Evolutionary conservation across 2,888 invertebrate genomes (phyloP).

Genomic region (Protonemura montana): DNA sequence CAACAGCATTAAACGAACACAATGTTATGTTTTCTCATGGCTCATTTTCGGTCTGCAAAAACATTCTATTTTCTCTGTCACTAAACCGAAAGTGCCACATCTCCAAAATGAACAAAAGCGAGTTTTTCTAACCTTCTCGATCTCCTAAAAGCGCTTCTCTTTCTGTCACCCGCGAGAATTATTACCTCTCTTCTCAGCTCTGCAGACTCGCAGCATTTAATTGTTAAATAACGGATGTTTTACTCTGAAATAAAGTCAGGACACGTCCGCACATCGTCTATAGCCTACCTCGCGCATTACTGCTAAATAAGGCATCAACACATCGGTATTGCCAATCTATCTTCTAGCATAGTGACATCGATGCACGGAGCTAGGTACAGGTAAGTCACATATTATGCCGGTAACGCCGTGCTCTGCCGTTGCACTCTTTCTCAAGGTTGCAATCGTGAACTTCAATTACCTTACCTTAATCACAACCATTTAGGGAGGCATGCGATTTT

Average conservation of each 20-base stretch:
- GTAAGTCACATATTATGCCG: background rate
- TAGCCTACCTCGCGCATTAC: background rate
- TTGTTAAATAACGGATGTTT: conserved; percentile 3
- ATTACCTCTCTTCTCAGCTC: background rate
- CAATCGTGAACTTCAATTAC: background rate
- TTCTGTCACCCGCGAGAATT: background rate
- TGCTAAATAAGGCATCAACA: conserved; percentile 12
- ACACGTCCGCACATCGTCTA: background rate
- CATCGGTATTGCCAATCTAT: background rate
- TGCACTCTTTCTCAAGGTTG: conserved; percentile 7
- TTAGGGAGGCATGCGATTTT: background rate
- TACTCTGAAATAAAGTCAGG: background rate
- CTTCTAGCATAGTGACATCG: conserved; percentile 2
- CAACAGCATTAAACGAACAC: background rate
- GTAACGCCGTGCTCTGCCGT: background rate
- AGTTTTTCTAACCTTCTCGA: background rate
- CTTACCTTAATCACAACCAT: conserved; percentile 3
- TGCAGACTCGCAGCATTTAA: background rate
- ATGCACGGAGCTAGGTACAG: background rate
- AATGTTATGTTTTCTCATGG: background rate
- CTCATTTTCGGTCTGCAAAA: background rate
- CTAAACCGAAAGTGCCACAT: background rate
- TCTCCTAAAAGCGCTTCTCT: background rate
- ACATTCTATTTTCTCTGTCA: background rate
- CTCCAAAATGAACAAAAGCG: background rate